Evolutionary conservation across 2,113 vertebrate species (phyloP), one percentile per base, ranked within the genome.

Genomic region (Tor tambroides): DNA sequence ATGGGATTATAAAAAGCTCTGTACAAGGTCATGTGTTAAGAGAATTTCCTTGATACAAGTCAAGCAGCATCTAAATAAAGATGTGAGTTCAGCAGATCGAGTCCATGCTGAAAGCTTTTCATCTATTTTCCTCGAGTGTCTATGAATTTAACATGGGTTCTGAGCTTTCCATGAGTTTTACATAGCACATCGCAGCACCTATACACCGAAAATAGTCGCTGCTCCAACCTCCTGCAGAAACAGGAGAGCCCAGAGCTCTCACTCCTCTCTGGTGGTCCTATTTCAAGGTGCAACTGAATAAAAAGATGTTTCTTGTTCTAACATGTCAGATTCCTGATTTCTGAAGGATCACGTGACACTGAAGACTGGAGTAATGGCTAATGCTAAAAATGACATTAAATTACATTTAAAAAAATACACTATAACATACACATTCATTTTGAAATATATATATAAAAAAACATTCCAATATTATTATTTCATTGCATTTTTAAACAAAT

Each of bases 81-180:
- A 26, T 11, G 43, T 43, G 51, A 67, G 49, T 19, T 71, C 51
- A 49, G 54, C 54, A 80, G 78, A 38, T 80, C 2, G 17, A 61
- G 54, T 71, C 74, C 54, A 46, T 19, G 56, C 56, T 78, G 35
- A 65, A 61, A 59, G 51, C n/a, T 46, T 35, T 77, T 63, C 15
- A 6, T 77, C 61, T 54, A 21, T 54, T 38, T 81, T 72, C 56
- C 54, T 41, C 21, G 21, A 86, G 79, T 61, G 41, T 72, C 83
- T 78, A 82, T 87, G 71, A 89, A 85, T 87, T 79, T 82, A 78
- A 71, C 77, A 88, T 86, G 71, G 85, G 83, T 63, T 72, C 49
- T 65, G 84, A 65, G 71, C 3, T 84, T 79, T 83, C 56, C 6
- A 72, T 4, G 63, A 89, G 80, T 26, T 74, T 84, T 86, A 51